Percentiles rank a stretch among this genome's conserved stretches.
These are phyloP conservation scores for Paratilapia polleni DNA, from an alignment of 2,113 vertebrate species.

Conservation along the genomic window DNA sequence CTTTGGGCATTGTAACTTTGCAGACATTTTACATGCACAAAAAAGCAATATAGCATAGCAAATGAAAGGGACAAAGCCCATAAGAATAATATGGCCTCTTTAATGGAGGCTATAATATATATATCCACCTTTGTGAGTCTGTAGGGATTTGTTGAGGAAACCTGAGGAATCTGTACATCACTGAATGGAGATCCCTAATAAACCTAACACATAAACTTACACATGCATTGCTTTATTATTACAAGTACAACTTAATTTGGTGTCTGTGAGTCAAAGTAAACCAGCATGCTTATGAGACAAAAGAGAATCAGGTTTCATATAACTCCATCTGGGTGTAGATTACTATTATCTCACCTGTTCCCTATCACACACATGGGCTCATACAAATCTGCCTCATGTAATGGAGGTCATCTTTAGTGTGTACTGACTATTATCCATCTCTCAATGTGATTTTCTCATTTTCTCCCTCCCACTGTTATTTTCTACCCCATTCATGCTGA, in stretches of 20 bases:
- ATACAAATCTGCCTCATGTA: constrained; percentile 5
- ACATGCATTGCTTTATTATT: not conserved
- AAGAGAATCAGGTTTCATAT: not conserved
- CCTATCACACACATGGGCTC: not conserved
- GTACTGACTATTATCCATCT: constrained; percentile 38
- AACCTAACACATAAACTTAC: not conserved
- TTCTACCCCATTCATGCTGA: constrained; percentile 20
- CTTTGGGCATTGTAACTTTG: not conserved
- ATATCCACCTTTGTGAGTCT: not conserved
- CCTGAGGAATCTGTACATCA: not conserved
- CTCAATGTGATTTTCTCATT: not conserved
- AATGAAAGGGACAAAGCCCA: not conserved
- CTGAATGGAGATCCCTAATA: not conserved
- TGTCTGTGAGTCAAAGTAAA: not conserved
- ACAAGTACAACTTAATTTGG: not conserved
- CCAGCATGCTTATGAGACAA: not conserved
- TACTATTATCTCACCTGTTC: constrained; percentile 12
- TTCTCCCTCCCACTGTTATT: constrained; percentile 1
- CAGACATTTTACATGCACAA: not conserved
- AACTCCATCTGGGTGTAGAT: not conserved
- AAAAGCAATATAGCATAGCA: not conserved
- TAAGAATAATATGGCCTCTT: not conserved
- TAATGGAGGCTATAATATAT: not conserved
- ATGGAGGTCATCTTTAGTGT: constrained; percentile 56
- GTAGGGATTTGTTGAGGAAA: not conserved